phyloP scores from a whole-genome alignment of 2,888 invertebrate species.

The Himalopsyche kuldschensis region DNA sequence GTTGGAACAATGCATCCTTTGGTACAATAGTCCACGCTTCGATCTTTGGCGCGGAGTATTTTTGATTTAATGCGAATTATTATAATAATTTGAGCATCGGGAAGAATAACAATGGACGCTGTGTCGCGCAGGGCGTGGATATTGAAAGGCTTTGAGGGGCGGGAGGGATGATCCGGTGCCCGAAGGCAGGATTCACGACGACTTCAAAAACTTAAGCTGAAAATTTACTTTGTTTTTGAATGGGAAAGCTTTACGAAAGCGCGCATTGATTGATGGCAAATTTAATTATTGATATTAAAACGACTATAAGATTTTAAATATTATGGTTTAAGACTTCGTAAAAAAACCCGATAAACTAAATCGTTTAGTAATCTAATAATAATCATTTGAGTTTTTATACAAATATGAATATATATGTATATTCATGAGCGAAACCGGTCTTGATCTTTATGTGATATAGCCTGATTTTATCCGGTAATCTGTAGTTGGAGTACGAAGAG shows the following conservation, averaged over 20 bases:
- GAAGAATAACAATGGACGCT: constrained; percentile 34
- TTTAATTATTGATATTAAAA: not conserved
- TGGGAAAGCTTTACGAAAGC: not conserved
- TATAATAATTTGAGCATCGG: constrained; percentile 39
- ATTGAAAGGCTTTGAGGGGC: constrained; percentile 13
- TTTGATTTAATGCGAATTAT: constrained; percentile 39
- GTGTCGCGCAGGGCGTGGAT: constrained; percentile 35
- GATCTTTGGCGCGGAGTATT: constrained; percentile 30
- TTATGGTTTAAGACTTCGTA: too few relatives aligned
- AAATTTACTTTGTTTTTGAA: too few relatives aligned
- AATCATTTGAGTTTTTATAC: too few relatives aligned
- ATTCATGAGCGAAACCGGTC: too few relatives aligned
- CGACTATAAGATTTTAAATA: too few relatives aligned
- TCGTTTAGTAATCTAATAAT: too few relatives aligned
- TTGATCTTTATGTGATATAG: too few relatives aligned
- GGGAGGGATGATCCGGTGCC: constrained; percentile 14
- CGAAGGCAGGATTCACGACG: not conserved
- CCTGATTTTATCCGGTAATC: too few relatives aligned
- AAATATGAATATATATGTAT: too few relatives aligned
- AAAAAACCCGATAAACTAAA: too few relatives aligned
- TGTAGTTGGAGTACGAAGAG: too few relatives aligned
- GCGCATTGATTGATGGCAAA: not conserved
- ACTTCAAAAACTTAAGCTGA: not conserved
- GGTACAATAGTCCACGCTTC: constrained; percentile 37
- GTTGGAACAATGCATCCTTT: not conserved